Conservation (phyloP, 2,797 vertebrate species). For the Coregonus ussuriensis region DNA sequence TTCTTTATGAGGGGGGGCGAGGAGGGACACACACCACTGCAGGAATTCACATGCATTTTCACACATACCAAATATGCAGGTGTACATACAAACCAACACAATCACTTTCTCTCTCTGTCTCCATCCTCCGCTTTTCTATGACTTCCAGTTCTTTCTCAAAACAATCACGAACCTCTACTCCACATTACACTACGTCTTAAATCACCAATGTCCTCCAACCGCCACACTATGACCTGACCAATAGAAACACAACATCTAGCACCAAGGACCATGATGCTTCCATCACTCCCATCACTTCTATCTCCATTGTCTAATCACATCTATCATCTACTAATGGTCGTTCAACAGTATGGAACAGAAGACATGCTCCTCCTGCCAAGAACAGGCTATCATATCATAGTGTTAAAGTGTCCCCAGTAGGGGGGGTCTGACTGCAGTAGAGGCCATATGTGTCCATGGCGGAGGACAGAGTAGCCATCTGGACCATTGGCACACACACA, state of each 20-base stretch:
- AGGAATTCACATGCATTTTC: not conserved
- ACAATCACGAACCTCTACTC: not conserved
- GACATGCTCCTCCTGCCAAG: slow-evolving; percentile 32
- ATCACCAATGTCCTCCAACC: not conserved
- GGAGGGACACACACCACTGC: not conserved
- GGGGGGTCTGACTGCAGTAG: slow-evolving; percentile 4
- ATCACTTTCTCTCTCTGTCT: not conserved
- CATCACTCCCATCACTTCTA: slow-evolving; percentile 25
- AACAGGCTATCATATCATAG: slow-evolving; percentile 25
- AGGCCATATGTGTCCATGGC: not conserved
- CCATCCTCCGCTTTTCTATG: not conserved
- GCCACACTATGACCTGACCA: not conserved
- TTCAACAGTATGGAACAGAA: slow-evolving; percentile 37
- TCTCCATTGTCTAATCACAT: slow-evolving; percentile 22
- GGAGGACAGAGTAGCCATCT: slow-evolving; percentile 13
- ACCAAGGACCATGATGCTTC: slow-evolving; percentile 17
- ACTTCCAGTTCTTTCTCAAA: not conserved
- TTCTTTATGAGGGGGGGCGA: slow-evolving; percentile 29
- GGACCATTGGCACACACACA: not conserved
- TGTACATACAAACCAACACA: slow-evolving; percentile 13
- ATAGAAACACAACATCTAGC: not conserved
- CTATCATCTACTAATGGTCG: slow-evolving; percentile 41
- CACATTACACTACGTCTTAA: not conserved
- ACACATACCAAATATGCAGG: not conserved
- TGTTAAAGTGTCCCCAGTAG: slow-evolving; percentile 29